Evolutionary conservation across 2,888 invertebrate genomes (phyloP), one percentile per base, ranked within the genome.

Genomic region (Agonopterix subpropinquella): DNA sequence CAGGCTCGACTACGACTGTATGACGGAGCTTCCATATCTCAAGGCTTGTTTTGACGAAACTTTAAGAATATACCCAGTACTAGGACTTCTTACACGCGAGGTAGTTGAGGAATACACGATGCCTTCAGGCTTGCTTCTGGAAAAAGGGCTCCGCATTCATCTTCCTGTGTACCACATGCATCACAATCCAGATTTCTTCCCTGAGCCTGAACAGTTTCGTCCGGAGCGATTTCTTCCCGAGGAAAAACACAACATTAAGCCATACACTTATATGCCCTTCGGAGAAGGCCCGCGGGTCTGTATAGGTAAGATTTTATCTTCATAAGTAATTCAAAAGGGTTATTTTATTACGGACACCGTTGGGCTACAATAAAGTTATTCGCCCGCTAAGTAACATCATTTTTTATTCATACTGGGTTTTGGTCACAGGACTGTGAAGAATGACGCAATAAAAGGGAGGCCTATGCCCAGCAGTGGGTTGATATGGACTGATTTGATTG

Each of bases 261-360:
- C 75, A 0, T 81, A 70, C 45, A 77, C 76, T 0, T 84, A 75
- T 51, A 55, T 81, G 45, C 81, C 84, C 0, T 86, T 83, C 50
- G 84, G 85, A 10, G 83, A 79, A 51, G 83, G 84, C 1, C 80
- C 73, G 0, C 69, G 83, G 51, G 36, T 44, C n/a, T 44, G 48
- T 36, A 41, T 44, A 10, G 44, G 48, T 48, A 36, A 41, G 39
- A 39, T n/a, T 39, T 39, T 39, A 7, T 5, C 28, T 39, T 9
- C n/a, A 39, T 39, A 39, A 39, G 39, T 39, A 39, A 9, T 39
- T 39, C 28, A 28, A 28, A 28, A 28, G 28, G 28, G 5, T 28
- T 28, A 39, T 39, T 39, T n/a, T n/a, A n/a, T n/a, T 39, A 39
- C n/a, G n/a, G n/a, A 39, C 39, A 9, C n/a, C 39, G 10, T 39